Conservation (phyloP, 2,888 invertebrate species). For the Eupithecia inturbata region DNA sequence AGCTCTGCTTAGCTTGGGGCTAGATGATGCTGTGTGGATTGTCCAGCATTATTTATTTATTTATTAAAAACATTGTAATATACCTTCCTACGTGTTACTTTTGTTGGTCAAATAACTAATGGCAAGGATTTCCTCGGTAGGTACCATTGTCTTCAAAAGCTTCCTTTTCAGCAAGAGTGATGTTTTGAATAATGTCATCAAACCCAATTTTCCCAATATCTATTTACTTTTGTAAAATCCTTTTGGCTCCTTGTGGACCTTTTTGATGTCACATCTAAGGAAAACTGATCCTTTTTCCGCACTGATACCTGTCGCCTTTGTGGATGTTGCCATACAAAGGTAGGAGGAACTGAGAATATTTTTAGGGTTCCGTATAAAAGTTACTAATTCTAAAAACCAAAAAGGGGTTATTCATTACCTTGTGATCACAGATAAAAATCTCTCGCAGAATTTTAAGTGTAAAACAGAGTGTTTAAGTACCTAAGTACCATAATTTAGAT, state of each 20-base stretch:
- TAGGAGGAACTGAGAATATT: neutral
- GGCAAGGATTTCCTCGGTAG: neutral
- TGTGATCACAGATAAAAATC: neutral
- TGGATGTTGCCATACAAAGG: conserved; percentile 50
- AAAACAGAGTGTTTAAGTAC: neutral
- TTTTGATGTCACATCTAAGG: conserved; percentile 77
- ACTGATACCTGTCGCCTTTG: conserved; percentile 75
- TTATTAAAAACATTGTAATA: neutral
- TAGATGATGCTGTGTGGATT: too few species aligned
- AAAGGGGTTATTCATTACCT: neutral
- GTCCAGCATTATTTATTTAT: too few species aligned
- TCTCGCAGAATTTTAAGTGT: neutral
- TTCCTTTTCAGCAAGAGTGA: conserved; percentile 36
- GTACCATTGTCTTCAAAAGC: conserved; percentile 10
- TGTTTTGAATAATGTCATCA: conserved; percentile 46
- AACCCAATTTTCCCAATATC: conserved; percentile 52
- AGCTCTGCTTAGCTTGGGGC: too few species aligned
- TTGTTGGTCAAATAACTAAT: conserved; percentile 12
- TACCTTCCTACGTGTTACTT: neutral
- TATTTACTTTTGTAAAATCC: conserved; percentile 51
- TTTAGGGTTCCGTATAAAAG: conserved; percentile 15
- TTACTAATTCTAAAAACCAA: neutral
- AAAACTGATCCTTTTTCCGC: conserved; percentile 79
- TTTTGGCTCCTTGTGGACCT: conserved; percentile 57
- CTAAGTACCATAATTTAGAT: neutral